Percentiles rank a stretch among this genome's conserved stretches.
These are phyloP conservation scores for Nerophis lumbriciformis DNA, from an alignment of 2,113 vertebrate genomes.

Conservation along the genomic window DNA sequence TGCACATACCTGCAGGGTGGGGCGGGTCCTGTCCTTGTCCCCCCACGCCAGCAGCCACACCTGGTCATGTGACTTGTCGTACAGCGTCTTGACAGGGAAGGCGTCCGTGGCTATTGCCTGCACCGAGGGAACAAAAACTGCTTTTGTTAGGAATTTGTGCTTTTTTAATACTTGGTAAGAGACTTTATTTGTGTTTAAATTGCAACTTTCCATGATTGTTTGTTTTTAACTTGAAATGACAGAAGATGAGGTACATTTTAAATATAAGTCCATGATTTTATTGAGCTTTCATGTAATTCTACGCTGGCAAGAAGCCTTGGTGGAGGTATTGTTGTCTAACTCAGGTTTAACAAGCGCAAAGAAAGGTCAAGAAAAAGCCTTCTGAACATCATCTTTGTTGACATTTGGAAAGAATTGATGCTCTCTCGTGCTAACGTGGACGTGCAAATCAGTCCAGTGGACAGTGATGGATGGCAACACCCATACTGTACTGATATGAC, in stretches of 20 bases:
- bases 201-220: too few species aligned
- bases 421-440: not conserved
- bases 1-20: slow-evolving; percentile 81
- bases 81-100: slow-evolving; percentile 84
- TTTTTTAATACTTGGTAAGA: too few species aligned
- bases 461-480: not conserved
- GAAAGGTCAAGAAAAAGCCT: slow-evolving; percentile 7
- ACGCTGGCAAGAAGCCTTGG: too few species aligned
- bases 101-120: slow-evolving; percentile 86
- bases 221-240: too few species aligned
- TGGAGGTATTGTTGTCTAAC: too few species aligned
- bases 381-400: not conserved
- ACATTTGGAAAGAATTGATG: slow-evolving; percentile 2
- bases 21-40: slow-evolving; percentile 72
- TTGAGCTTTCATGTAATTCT: too few species aligned
- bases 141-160: not conserved
- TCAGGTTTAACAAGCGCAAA: not conserved
- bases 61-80: slow-evolving; percentile 97
- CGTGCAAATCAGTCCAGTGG: slow-evolving; percentile 2
- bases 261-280: too few species aligned
- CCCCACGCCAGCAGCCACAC: slow-evolving; percentile 95
- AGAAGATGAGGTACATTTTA: too few species aligned
- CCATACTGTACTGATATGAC: too few species aligned
- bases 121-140: too few species aligned
- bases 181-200: too few species aligned